Base-by-base conservation (phyloP, 2,888 invertebrate species). In the Ceramica pisi region DNA sequence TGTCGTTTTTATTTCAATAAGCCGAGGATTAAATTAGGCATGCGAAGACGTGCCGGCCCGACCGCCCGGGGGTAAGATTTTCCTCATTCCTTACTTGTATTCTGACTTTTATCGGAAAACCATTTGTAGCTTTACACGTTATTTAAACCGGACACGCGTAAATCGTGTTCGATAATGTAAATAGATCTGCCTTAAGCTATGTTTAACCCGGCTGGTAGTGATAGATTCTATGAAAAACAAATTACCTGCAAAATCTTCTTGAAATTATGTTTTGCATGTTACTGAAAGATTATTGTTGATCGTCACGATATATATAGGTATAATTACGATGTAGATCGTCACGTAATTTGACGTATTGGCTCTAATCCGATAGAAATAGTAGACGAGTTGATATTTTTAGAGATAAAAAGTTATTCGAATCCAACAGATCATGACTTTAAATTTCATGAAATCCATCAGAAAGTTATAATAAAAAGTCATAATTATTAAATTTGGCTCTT, bases 1-100 rank as follows among this genome's bases (percentile, higher is more conserved):
- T 95, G 95, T 93, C 95, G 94, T 95, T 95, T 95, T 95, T 96
- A 95, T 96, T 95, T 95, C 95, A 95, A 95, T 95, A 95, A 95
- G 94, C 93, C 86, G 91, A 92, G 93, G 94, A 95, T 95, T 95
- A 95, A 95, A 95, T 95, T 95, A 95, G 94, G 94, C 95, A 93
- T 94, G 91, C 92, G 90, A 93, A 91, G 92, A 93, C 93, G 93
- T 90, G 91, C 90, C 88, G 81, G 83, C 73, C 83, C 87, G 71
- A 84, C 79, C 82, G 82, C 81, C 79, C 64, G 74, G 80, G 86
- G 86, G 83, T 79, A 88, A 87, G 86, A 87, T 87, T 90, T 92
- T 89, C 86, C 89, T 91, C 86, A 84, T 89, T 90, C 88, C 86
- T 89, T 86, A 85, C 85, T 86, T 85, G 74, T 83, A 79, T 83